A percentile compares a stretch with the other conserved stretches of the same genome.
Evolutionary conservation across 2,888 invertebrate genomes (phyloP).

Genomic region (Malthinus seriepunctatus): DNA sequence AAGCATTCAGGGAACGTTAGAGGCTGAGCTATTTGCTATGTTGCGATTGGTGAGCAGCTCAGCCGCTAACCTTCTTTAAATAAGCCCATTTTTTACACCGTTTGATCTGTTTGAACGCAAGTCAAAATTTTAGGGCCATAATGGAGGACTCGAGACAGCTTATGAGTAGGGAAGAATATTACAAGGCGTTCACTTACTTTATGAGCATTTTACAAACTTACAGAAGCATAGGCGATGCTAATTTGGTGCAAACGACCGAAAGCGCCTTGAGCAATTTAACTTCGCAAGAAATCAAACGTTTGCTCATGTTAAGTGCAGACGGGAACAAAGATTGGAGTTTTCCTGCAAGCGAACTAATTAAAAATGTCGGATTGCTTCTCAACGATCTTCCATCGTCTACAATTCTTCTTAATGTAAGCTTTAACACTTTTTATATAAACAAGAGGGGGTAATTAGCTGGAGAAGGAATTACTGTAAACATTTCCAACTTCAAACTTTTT

Average conservation of each 20-base stretch:
- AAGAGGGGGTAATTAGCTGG: too few species aligned
- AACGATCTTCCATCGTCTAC: background rate
- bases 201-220: constrained; percentile 13
- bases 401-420: constrained; percentile 19
- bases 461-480: too few species aligned
- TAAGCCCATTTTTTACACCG: too few species aligned
- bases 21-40: too few species aligned
- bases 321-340: constrained; percentile 9
- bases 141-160: constrained; percentile 1
- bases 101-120: too few species aligned
- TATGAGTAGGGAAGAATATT: constrained; percentile 15
- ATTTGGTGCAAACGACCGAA: background rate
- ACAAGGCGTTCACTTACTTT: constrained; percentile 7
- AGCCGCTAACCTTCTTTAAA: too few species aligned
- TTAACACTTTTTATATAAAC: background rate
- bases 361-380: constrained; percentile 12
- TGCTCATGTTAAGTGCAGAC: constrained; percentile 2
- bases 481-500: constrained; percentile 1
- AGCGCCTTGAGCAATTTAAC: constrained; percentile 8
- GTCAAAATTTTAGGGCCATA: constrained; percentile 1
- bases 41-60: too few species aligned
- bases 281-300: constrained; percentile 12
- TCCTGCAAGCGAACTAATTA: constrained; percentile 14
- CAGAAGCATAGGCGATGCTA: constrained; percentile 1
- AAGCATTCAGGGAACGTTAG: background rate